A percentile compares a stretch with the other conserved stretches of the same genome.
Evolutionary conservation across 2,888 invertebrate species (phyloP).

Genomic region (Abrostola triplasia): DNA sequence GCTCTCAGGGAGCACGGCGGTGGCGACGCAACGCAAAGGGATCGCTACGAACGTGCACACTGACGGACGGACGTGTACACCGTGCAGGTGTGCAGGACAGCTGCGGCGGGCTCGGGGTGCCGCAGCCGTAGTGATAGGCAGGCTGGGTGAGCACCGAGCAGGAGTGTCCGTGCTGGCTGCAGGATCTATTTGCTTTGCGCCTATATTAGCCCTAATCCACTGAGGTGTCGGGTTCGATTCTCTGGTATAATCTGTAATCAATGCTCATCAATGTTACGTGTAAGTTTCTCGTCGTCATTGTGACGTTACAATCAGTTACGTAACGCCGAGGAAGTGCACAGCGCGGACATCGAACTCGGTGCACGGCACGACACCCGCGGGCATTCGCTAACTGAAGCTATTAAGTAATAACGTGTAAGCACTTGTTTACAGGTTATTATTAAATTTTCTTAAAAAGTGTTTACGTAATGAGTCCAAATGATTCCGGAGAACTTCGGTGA

Average conservation of each 20-base stretch:
- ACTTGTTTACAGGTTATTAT: background rate
- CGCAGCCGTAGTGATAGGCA: too few species aligned
- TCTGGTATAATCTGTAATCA: background rate
- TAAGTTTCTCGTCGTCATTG: background rate
- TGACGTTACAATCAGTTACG: background rate
- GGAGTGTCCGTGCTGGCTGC: too few species aligned
- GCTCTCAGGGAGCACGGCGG: too few species aligned
- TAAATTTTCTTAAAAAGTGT: slow-evolving; percentile 4
- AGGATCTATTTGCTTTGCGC: too few species aligned
- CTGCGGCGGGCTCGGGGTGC: too few species aligned
- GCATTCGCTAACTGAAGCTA: background rate
- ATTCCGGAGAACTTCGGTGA: slow-evolving; percentile 19
- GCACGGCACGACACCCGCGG: background rate
- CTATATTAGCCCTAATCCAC: too few species aligned
- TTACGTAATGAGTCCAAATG: slow-evolving; percentile 44
- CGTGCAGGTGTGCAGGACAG: too few species aligned
- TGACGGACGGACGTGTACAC: too few species aligned
- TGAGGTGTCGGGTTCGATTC: background rate
- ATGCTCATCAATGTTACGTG: background rate
- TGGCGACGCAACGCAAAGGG: too few species aligned
- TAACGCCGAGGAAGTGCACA: slow-evolving; percentile 3
- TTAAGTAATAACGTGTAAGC: background rate
- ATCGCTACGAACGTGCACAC: too few species aligned
- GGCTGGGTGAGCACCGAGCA: too few species aligned
- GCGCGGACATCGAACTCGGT: background rate